phyloP scores from a whole-genome alignment of 2,797 vertebrate genomes.

The Melanotaenia trifasciata region DNA sequence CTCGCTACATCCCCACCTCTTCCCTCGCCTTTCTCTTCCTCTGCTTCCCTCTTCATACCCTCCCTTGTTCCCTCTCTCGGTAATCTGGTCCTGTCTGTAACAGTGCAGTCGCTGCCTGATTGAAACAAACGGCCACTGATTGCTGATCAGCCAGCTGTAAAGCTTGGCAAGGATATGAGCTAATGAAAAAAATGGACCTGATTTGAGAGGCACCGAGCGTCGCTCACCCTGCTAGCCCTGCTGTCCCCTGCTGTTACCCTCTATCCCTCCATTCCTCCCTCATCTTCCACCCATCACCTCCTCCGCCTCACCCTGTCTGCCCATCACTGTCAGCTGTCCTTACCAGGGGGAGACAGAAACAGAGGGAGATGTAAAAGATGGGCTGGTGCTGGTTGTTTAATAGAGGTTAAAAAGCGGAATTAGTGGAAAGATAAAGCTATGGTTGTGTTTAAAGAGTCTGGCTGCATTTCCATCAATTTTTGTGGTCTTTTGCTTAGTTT shows the following conservation, averaged over 20 bases:
- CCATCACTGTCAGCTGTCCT: slow-evolving; percentile 70
- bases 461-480: slow-evolving; percentile 2
- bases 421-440: slow-evolving; percentile 30
- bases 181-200: slow-evolving; percentile 92
- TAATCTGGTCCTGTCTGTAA: slow-evolving; percentile 82
- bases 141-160: slow-evolving; percentile 94
- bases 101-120: slow-evolving; percentile 83
- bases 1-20: slow-evolving; percentile 16
- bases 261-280: slow-evolving; percentile 66
- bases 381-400: slow-evolving; percentile 48
- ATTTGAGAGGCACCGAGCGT: slow-evolving; percentile 84
- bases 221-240: slow-evolving; percentile 79
- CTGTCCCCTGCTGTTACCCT: slow-evolving; percentile 81
- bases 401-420: slow-evolving; percentile 44
- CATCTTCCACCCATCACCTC: slow-evolving; percentile 60
- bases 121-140: slow-evolving; percentile 94
- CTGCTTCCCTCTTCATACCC: slow-evolving; percentile 46
- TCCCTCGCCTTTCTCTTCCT: slow-evolving; percentile 35
- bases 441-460: slow-evolving; percentile 15
- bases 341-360: slow-evolving; percentile 27
- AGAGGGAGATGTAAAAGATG: slow-evolving; percentile 45
- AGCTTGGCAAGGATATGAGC: slow-evolving; percentile 91
- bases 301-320: slow-evolving; percentile 61
- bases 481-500: slow-evolving; percentile 5
- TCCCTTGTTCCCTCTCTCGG: slow-evolving; percentile 60